These are phyloP conservation scores for Porites lobata DNA, from an alignment of 92 coral and sea anemone genomes.

Conservation along the genomic window DNA sequence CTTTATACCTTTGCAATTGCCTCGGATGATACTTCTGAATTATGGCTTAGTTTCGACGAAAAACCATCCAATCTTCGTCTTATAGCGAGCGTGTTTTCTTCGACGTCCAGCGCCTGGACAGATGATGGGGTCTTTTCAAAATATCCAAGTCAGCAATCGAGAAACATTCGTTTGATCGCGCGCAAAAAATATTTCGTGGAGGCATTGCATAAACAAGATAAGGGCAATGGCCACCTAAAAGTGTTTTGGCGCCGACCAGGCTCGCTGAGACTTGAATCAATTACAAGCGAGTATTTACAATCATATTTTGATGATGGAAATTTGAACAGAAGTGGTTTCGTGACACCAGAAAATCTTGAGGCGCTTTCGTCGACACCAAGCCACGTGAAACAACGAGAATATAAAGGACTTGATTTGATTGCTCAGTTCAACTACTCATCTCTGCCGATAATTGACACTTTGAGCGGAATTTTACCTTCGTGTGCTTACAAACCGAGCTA, in stretches of 20 bases:
- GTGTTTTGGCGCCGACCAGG: constrained; percentile 47
- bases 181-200: constrained; percentile 20
- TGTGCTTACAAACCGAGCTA: constrained; percentile 50
- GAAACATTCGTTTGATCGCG: constrained; percentile 33
- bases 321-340: not conserved
- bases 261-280: constrained; percentile 24
- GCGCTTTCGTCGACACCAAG: constrained; percentile 13
- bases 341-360: not conserved
- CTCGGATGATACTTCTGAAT: constrained; percentile 51
- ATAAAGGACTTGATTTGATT: constrained; percentile 8
- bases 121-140: constrained; percentile 14
- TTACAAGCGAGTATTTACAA: constrained; percentile 15
- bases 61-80: constrained; percentile 36
- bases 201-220: constrained; percentile 32
- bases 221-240: constrained; percentile 15
- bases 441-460: constrained; percentile 6
- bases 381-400: constrained; percentile 17
- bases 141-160: constrained; percentile 30
- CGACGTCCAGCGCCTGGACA: constrained; percentile 21
- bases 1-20: constrained; percentile 35
- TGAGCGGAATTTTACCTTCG: constrained; percentile 14
- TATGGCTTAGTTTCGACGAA: constrained; percentile 60
- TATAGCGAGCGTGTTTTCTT: constrained; percentile 51
- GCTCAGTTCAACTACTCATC: constrained; percentile 25
- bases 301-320: constrained; percentile 30